Evolutionary conservation across 2,113 vertebrate genomes (phyloP), one percentile per base, ranked within the genome.

Genomic region (Grammomys dolichurus): DNA sequence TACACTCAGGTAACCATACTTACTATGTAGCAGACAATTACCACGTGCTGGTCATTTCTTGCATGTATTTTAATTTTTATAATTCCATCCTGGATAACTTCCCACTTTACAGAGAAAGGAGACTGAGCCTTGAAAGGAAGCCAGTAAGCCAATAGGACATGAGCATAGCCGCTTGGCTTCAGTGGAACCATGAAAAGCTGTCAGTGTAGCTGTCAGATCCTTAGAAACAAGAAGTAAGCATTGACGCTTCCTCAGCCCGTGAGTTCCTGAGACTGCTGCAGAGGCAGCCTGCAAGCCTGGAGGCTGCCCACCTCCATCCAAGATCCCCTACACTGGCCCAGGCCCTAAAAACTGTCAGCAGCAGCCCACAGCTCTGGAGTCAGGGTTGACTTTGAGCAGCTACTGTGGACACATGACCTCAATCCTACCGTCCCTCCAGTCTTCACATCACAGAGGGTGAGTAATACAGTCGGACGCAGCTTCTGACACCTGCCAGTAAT

Each of bases 51-150:
- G 46, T 51, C 31, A 46, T 17, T 82, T 40, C n/a, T 90, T 12
- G 3, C 0, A 16, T 1, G 0, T n/a, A 26, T 17, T 58, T 87
- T 60, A 78, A 36, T 54, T 60, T 46, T 40, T 78, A 75, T 43
- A 73, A 11, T 69, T 19, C 14, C 20, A 33, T 8, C 48, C 51
- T 46, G 28, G 24, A 36, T 54, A 31, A 3, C 72, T 75, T 75
- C 31, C 81, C 82, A 81, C 63, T 81, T 80, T 40, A n/a, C 5
- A 11, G 69, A 96, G 60, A 96, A 84, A 80, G 90, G 10, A 92
- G 54, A 75, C 40, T 11, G 69, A 89, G 40, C 48, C 26, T 51
- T 12, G 17, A 77, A 36, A 77, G 67, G 51, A 12, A 82, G n/a
- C 54, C 58, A n/a, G 24, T 14, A 43, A 72, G 36, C 70, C 17